Base-by-base conservation (phyloP, 2,888 invertebrate genomes). In the Ophion obscuratus region DNA sequence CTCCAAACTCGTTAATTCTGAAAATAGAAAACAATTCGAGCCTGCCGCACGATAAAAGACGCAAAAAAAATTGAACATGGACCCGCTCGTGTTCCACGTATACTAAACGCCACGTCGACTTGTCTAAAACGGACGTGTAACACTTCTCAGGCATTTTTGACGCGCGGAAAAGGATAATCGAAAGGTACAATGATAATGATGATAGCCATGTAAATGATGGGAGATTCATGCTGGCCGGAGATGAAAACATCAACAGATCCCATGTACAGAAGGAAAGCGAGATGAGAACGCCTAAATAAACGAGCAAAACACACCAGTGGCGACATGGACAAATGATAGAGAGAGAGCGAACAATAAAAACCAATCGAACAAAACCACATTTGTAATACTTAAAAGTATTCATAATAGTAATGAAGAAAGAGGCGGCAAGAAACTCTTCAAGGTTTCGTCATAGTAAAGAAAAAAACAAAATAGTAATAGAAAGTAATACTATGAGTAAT, bases 331-430 rank as follows among this genome's bases (percentile, higher is more conserved):
- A 88, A 85, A 88, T 86, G 81, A 86, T 85, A 83, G 83, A 86
- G 81, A 87, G 82, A 87, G 83, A 86, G 86, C 86, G 81, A 86
- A 87, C 82, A 83, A 86, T 78, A 67, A 88, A 87, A 83, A 87
- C 85, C 84, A 83, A 87, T 83, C 87, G 87, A 87, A 86, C 81
- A 83, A 89, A 88, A 88, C 47, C 86, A 88, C 85, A 90, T 84
- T 76, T 84, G 85, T 85, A 89, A 84, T 88, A 87, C 83, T 86
- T 81, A 67, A 87, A 67, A 83, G 64, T 75, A 84, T 78, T 62
- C 47, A 10, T 47, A 47, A 80, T 81, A 86, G n/a, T 71, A 76
- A 68, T 82, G 67, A 80, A 84, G 71, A 87, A 84, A 84, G 83
- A 84, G 77, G 83, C 82, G 81, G 80, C 84, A 83, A 87, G 62